Evolutionary conservation across 2,113 vertebrate species (phyloP).

Genomic region (Petromus typicus): DNA sequence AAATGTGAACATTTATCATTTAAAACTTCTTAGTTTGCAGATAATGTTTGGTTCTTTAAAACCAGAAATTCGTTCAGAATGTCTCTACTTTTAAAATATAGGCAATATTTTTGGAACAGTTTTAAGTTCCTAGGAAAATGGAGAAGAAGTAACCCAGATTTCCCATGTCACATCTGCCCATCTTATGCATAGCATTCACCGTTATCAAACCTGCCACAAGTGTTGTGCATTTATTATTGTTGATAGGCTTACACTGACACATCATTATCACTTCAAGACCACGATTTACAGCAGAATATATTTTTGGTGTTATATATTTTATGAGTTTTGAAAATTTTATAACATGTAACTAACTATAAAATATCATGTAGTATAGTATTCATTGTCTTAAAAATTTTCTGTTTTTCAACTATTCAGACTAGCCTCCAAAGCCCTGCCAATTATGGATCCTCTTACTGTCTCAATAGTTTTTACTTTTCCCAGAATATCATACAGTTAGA

Average conservation of each 20-base stretch:
- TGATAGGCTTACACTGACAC: not conserved
- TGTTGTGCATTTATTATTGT: not conserved
- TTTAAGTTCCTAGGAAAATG: not conserved
- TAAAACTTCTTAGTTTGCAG: not conserved
- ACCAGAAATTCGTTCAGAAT: not conserved
- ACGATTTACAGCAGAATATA: not conserved
- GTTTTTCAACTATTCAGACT: not conserved
- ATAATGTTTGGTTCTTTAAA: not conserved
- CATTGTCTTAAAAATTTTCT: not conserved
- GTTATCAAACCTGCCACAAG: accelerated
- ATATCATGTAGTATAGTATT: not conserved
- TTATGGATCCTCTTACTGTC: not conserved
- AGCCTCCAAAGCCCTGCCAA: not conserved
- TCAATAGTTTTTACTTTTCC: not conserved
- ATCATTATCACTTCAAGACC: not conserved
- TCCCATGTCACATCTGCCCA: not conserved
- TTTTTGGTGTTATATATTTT: not conserved
- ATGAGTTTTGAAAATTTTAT: not conserved
- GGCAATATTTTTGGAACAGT: not conserved
- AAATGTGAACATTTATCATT: not conserved
- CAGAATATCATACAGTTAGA: not conserved
- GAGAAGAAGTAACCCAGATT: not conserved
- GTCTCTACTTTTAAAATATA: not conserved
- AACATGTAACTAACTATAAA: not conserved
- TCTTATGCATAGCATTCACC: not conserved